These are phyloP conservation scores for Megathymus violae DNA, from an alignment of 1,140 invertebrate genomes.

Conservation along the genomic window DNA sequence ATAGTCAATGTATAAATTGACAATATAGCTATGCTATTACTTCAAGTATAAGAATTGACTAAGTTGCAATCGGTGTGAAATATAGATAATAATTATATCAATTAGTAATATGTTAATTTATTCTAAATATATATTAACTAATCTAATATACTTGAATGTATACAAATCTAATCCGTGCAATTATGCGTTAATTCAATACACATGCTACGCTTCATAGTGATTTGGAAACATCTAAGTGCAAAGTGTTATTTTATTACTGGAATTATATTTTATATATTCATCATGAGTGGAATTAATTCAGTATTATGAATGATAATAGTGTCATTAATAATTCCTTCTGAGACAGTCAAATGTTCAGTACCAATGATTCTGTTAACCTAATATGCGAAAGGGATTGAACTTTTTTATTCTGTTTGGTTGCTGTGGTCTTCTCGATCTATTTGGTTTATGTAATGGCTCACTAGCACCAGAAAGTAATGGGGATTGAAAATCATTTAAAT, in stretches of 20 bases:
- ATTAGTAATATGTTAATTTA: neutral
- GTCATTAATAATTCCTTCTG: slow-evolving; percentile 49
- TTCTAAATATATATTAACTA: neutral
- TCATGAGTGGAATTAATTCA: slow-evolving; percentile 32
- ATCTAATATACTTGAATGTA: slow-evolving; percentile 1
- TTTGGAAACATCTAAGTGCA: slow-evolving; percentile 62
- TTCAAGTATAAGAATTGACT: slow-evolving; percentile 63
- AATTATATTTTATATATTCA: slow-evolving; percentile 33
- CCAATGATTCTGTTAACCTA: slow-evolving; percentile 61
- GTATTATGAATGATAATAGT: slow-evolving; percentile 41
- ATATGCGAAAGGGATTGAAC: slow-evolving; percentile 78
- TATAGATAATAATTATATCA: slow-evolving; percentile 2
- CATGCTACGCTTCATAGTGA: slow-evolving; percentile 24
- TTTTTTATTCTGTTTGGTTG: slow-evolving; percentile 59
- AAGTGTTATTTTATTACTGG: slow-evolving; percentile 64
- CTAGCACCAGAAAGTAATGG: slow-evolving; percentile 72
- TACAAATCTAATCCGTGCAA: slow-evolving; percentile 20
- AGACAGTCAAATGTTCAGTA: slow-evolving; percentile 59
- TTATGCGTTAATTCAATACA: slow-evolving; percentile 8
- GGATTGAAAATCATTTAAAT: slow-evolving; percentile 70
- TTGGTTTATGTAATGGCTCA: slow-evolving; percentile 70
- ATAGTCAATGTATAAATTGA: slow-evolving; percentile 22
- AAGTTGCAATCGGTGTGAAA: slow-evolving; percentile 43
- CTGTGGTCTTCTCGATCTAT: slow-evolving; percentile 64
- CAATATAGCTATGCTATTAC: slow-evolving; percentile 63